These are phyloP conservation scores for Drosophila demipolita DNA, from an alignment of 2,888 invertebrate species.

Conservation along the genomic window DNA sequence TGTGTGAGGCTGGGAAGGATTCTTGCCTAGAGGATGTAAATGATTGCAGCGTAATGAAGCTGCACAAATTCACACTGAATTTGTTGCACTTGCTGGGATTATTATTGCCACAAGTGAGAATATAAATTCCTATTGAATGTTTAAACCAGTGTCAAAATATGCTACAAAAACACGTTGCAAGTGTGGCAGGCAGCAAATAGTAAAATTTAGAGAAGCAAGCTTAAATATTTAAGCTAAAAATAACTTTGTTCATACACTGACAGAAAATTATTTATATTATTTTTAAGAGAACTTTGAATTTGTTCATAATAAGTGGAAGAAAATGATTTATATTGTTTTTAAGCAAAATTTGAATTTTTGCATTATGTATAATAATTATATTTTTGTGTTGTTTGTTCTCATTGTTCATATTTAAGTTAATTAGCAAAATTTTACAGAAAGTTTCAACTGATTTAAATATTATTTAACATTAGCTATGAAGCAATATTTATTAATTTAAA, in stretches of 20 bases:
- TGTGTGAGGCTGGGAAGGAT: slow-evolving; percentile 17
- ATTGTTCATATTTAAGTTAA: neutral
- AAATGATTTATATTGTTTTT: neutral
- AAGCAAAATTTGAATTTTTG: neutral
- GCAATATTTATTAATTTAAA: neutral
- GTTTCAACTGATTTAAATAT: neutral
- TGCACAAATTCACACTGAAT: slow-evolving; percentile 65
- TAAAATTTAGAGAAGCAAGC: neutral
- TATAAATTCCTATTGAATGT: slow-evolving; percentile 16
- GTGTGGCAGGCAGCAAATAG: neutral
- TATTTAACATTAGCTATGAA: neutral
- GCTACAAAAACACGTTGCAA: neutral
- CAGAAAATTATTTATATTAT: neutral
- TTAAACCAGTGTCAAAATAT: neutral
- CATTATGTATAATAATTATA: neutral
- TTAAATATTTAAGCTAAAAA: neutral
- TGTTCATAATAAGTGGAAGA: neutral
- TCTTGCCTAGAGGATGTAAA: slow-evolving; percentile 47
- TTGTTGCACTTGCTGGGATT: slow-evolving; percentile 26
- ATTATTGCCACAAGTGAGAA: slow-evolving; percentile 20
- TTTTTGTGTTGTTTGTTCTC: neutral
- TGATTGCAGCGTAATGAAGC: slow-evolving; percentile 68
- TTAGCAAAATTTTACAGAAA: neutral
- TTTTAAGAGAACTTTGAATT: neutral
- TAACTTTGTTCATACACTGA: neutral